These are phyloP conservation scores for Epirrhoe tristata DNA, from an alignment of 2,888 invertebrate species.

Conservation along the genomic window DNA sequence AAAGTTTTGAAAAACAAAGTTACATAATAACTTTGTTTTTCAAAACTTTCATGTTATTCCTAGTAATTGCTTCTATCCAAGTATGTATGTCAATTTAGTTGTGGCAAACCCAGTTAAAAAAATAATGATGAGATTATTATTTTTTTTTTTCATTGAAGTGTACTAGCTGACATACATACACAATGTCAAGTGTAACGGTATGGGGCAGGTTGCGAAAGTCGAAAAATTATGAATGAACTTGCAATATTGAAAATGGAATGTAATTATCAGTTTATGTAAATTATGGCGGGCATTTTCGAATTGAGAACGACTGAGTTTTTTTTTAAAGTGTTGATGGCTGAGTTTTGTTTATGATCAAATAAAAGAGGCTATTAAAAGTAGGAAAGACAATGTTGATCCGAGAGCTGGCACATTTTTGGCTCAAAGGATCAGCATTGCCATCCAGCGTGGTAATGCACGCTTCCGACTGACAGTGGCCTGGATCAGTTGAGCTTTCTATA, in stretches of 20 bases:
- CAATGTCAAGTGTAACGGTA: slow-evolving; percentile 31
- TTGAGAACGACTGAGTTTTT: slow-evolving; percentile 28
- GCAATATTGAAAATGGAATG: slow-evolving; percentile 36
- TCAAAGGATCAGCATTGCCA: too few relatives aligned
- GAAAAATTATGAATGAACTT: slow-evolving; percentile 43
- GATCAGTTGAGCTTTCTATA: too few relatives aligned
- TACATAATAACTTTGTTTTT: too few relatives aligned
- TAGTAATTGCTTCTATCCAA: too few relatives aligned
- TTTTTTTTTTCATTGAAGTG: not conserved
- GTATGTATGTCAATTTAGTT: too few relatives aligned
- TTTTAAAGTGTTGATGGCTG: slow-evolving; percentile 24
- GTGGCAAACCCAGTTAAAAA: too few relatives aligned
- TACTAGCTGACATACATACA: slow-evolving; percentile 12
- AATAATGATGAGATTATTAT: not conserved
- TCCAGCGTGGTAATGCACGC: too few relatives aligned
- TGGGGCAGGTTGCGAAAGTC: slow-evolving; percentile 37
- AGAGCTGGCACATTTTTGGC: too few relatives aligned
- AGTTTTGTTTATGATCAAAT: slow-evolving; percentile 27
- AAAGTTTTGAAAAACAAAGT: too few relatives aligned
- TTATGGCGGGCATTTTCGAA: slow-evolving; percentile 36
- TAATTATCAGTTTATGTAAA: slow-evolving; percentile 41
- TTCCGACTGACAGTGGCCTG: too few relatives aligned
- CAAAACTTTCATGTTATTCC: too few relatives aligned
- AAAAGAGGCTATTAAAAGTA: slow-evolving; percentile 16
- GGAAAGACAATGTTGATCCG: not conserved